Conservation (phyloP, 1,140 invertebrate species). For the Sitophilus oryzae region DNA sequence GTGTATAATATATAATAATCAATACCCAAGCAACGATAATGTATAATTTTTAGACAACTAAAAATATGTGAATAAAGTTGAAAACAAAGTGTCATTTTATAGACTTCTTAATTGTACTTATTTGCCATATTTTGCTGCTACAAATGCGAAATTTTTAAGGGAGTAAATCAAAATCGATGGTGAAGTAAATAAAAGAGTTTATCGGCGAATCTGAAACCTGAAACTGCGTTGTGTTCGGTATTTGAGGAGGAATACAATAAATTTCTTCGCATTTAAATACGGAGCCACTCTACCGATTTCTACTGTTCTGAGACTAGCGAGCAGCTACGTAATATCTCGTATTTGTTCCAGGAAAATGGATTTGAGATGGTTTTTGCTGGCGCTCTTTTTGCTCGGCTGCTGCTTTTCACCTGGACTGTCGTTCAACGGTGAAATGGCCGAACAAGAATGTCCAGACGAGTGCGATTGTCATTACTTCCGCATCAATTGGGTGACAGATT, state of each 20-base stretch:
- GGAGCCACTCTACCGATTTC: not conserved
- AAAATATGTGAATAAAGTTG: too few relatives aligned
- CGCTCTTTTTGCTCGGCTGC: conserved; percentile 1
- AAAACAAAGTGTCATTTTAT: too few relatives aligned
- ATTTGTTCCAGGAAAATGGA: conserved; percentile 18
- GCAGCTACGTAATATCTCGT: not conserved
- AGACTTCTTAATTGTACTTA: not conserved
- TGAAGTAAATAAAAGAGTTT: not conserved
- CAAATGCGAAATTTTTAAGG: not conserved
- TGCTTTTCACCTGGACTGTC: conserved; percentile 14
- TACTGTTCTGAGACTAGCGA: not conserved
- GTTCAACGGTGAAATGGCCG: conserved; percentile 56
- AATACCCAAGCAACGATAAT: not conserved
- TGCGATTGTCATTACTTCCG: conserved; percentile 71
- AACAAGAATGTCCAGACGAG: conserved; percentile 63
- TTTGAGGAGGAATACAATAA: not conserved
- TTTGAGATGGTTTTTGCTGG: not conserved
- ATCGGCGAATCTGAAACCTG: not conserved
- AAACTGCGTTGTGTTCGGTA: not conserved
- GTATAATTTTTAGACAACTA: not conserved
- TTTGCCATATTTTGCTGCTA: not conserved
- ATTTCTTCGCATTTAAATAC: not conserved
- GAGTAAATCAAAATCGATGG: not conserved
- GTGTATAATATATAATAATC: not conserved
- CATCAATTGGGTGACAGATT: conserved; percentile 71